Conservation (phyloP, 2,113 vertebrate genomes). For the Labrus mixtus region DNA sequence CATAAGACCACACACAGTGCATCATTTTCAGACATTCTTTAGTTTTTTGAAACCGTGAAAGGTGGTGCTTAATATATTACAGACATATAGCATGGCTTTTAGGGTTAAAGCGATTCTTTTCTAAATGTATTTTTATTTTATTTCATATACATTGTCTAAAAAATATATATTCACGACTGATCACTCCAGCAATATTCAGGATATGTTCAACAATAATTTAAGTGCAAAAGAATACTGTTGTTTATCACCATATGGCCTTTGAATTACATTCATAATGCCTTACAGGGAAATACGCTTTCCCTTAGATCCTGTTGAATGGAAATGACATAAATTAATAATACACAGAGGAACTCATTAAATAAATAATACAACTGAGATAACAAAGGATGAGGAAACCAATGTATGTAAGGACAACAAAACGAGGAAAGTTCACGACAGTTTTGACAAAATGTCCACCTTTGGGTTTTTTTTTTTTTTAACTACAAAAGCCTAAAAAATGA, state of each 20-base stretch:
- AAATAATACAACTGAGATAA: slow-evolving; percentile 43
- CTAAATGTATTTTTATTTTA: slow-evolving; percentile 10
- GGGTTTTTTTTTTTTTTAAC: neutral
- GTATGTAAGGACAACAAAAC: neutral
- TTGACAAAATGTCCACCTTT: neutral
- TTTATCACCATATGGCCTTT: slow-evolving; percentile 60
- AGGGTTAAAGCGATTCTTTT: neutral
- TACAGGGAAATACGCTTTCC: slow-evolving; percentile 19
- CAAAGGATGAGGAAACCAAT: slow-evolving; percentile 5
- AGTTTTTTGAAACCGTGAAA: neutral
- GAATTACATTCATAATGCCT: slow-evolving; percentile 72
- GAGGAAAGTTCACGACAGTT: slow-evolving; percentile 1
- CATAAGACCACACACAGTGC: neutral
- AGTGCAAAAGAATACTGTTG: slow-evolving; percentile 65
- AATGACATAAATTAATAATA: neutral
- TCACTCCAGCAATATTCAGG: slow-evolving; percentile 45
- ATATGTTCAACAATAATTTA: slow-evolving; percentile 66
- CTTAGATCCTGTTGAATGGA: slow-evolving; percentile 21
- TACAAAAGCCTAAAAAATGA: slow-evolving; percentile 21
- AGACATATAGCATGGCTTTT: slow-evolving; percentile 30
- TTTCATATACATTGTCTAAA: slow-evolving; percentile 46
- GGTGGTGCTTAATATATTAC: slow-evolving; percentile 2
- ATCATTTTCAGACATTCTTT: slow-evolving; percentile 28
- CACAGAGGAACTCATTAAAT: slow-evolving; percentile 8
- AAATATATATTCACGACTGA: slow-evolving; percentile 61